These are phyloP conservation scores for Baccha elongata DNA, from an alignment of 2,888 invertebrate species.

Conservation along the genomic window DNA sequence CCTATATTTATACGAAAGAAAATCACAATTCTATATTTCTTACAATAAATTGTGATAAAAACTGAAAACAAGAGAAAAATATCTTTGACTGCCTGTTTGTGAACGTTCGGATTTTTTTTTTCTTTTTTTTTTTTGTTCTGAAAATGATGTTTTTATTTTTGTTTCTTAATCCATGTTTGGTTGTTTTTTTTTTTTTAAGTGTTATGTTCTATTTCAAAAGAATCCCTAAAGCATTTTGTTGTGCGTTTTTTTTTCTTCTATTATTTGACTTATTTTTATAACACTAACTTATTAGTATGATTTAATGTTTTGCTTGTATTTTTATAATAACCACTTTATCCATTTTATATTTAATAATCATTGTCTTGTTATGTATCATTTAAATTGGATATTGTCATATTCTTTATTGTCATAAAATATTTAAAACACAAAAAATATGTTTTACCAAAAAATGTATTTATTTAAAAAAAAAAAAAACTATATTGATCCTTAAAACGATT, in stretches of 20 bases:
- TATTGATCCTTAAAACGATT: too few relatives aligned
- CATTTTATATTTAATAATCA: too few relatives aligned
- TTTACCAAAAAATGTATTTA: too few relatives aligned
- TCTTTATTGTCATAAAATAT: neutral
- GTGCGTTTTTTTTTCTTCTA: neutral
- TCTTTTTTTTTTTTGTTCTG: neutral
- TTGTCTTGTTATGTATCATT: too few relatives aligned
- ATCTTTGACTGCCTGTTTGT: slow-evolving; percentile 60
- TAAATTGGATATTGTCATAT: neutral
- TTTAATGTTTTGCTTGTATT: slow-evolving; percentile 3
- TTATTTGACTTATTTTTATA: neutral
- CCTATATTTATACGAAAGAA: slow-evolving; percentile 12
- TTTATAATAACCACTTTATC: neutral
- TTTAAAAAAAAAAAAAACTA: too few relatives aligned
- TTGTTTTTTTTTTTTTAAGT: slow-evolving; percentile 2
- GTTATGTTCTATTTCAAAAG: slow-evolving; percentile 17
- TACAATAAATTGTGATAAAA: slow-evolving; percentile 2
- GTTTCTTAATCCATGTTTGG: slow-evolving; percentile 10
- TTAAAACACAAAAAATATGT: too few relatives aligned
- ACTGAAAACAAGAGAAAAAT: slow-evolving; percentile 1
- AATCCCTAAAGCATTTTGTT: neutral
- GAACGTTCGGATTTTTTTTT: slow-evolving; percentile 52
- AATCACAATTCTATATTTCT: slow-evolving; percentile 1
- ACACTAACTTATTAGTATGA: neutral
- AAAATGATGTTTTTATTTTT: neutral